phyloP scores from a whole-genome alignment of 2,888 invertebrate species.

The Oligia strigilis region DNA sequence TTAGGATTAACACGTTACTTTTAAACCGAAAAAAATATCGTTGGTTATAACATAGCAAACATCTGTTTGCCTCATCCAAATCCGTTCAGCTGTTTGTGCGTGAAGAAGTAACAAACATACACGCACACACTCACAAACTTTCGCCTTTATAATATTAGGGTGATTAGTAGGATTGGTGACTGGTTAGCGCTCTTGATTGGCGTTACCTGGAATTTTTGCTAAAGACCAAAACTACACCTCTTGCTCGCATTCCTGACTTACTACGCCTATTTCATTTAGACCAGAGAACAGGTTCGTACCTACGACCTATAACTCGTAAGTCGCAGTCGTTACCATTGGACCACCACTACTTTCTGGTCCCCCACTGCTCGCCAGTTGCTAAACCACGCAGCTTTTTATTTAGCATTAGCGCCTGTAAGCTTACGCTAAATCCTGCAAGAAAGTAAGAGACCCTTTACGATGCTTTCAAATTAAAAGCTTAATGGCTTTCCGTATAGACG shows the following conservation, averaged over 20 bases:
- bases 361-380: neutral
- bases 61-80: too few species aligned
- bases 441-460: constrained; percentile 11
- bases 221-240: neutral
- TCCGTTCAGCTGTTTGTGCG: too few species aligned
- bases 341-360: neutral
- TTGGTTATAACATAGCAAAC: too few species aligned
- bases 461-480: constrained; percentile 35
- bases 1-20: too few species aligned
- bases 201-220: neutral
- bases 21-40: too few species aligned
- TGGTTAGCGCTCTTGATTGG: neutral
- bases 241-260: neutral
- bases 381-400: neutral
- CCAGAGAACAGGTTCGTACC: neutral
- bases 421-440: neutral
- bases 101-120: too few species aligned
- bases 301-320: too few species aligned
- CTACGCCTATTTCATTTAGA: neutral
- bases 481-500: constrained; percentile 1
- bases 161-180: neutral
- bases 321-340: too few species aligned
- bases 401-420: neutral
- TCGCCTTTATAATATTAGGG: too few species aligned
- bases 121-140: too few species aligned